A percentile compares a stretch with the other conserved stretches of the same genome.
Conservation (phyloP, 2,113 vertebrate genomes). For the Ophthalmolycus amberensis region DNA sequence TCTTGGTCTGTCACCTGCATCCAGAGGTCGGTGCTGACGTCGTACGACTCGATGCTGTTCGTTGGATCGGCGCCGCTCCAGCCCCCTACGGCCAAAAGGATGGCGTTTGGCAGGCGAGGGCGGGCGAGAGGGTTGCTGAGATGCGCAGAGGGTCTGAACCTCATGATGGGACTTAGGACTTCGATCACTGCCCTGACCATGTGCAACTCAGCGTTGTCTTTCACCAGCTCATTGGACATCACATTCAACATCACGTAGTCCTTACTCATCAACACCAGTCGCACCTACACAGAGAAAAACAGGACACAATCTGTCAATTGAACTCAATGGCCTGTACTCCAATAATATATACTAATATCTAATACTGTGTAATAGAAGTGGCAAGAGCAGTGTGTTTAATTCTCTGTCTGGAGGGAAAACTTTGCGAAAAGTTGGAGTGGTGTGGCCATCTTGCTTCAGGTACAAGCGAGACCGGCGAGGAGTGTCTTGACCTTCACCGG, state of each 20-base stretch:
- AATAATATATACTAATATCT: no score
- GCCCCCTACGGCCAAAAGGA: slow-evolving; percentile 64
- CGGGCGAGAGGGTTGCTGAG: background rate
- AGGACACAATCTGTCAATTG: no score
- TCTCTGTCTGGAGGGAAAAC: no score
- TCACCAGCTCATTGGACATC: slow-evolving; percentile 34
- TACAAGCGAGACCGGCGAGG: no score
- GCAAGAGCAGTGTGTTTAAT: no score
- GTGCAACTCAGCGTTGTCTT: fast-evolving
- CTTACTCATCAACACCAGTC: background rate
- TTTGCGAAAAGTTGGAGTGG: no score
- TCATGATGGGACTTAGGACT: fast-evolving
- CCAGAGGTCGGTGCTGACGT: slow-evolving; percentile 36
- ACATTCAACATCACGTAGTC: slow-evolving; percentile 14
- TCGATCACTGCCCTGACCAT: fast-evolving
- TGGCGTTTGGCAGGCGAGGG: slow-evolving; percentile 49
- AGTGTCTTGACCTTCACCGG: no score
- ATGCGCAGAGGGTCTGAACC: fast-evolving
- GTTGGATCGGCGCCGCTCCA: background rate
- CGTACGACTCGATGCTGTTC: slow-evolving; percentile 21
- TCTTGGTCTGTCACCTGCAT: background rate
- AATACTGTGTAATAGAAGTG: no score
- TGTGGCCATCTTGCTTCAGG: no score
- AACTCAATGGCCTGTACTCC: no score
- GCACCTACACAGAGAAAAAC: no score